Evolutionary conservation across 30 jellyfish, hydroid and myxozoan species (phyloP), one percentile per base, ranked within the genome.

Genomic region (Chironex yamaguchii): DNA sequence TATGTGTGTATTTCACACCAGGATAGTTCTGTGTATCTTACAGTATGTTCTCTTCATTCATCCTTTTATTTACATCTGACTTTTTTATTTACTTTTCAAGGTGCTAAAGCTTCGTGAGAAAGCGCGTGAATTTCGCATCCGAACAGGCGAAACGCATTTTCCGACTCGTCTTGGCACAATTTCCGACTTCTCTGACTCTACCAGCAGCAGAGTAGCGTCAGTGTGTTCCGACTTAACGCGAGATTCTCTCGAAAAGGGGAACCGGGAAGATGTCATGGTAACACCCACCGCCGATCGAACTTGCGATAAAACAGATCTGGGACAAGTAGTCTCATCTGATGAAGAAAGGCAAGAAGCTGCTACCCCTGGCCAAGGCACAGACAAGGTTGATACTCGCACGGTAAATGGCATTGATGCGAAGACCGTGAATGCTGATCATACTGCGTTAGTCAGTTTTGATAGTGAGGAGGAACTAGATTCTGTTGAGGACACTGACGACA

Each of bases 61-160:
- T 29, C 14, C 58, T 67, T n/a, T 67, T 29, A 17, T 14, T 33
- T 25, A 71, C 49, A 36, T 13, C 49, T 1, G 23, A 34, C 2
- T 1, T 42, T 29, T 65, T 49, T 58, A 49, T 29, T 49, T 6
- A 21, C 14, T 58, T 4, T 66, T 6, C 2, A 21, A 86, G 96
- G 96, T 86, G 3, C 90, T 86, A 6, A 81, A 74, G 4, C 58
- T 86, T 51, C 68, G 96, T 12, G 74, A 86, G 34, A 86, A 77
- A 34, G 96, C 96, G 1, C 85, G 76, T 35, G 34, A 69, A n/a
- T 86, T 71, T 67, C 76, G 67, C 23, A 63, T 35, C 27, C 67
- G 96, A 30, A 51, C 96, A n/a, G 65, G 91, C 25, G 90, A 74
- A 25, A 86, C 96, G 9, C 96, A 86, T 34, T 86, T 71, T 50